These are phyloP conservation scores for Litoditis marina DNA, from an alignment of 2,888 invertebrate genomes.

Conservation along the genomic window DNA sequence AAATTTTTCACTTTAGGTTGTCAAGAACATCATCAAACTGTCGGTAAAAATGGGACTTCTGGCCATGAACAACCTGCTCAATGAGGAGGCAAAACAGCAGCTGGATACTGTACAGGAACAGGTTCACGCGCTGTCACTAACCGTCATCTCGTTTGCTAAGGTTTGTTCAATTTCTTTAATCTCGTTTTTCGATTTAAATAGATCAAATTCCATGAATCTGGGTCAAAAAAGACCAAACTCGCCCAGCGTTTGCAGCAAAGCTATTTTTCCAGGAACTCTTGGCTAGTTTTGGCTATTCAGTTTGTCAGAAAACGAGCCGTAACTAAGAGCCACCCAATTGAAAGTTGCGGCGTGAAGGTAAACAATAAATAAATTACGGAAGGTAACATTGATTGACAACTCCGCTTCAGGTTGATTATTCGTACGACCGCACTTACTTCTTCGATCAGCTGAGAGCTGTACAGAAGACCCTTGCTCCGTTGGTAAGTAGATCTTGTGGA, in stretches of 20 bases:
- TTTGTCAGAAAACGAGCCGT: no score
- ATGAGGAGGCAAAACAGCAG: constrained; percentile 9
- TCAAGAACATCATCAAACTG: constrained; percentile 18
- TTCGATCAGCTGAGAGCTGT: constrained; percentile 3
- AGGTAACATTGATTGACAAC: background rate
- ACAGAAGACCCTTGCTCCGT: constrained; percentile 9
- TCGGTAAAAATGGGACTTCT: constrained; percentile 13
- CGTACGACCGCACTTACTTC: constrained; percentile 13
- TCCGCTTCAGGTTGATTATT: constrained; percentile 6
- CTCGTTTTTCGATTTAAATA: no score
- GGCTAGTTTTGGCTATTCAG: no score
- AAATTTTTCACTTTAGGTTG: constrained; percentile 10
- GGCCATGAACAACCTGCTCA: constrained; percentile 10
- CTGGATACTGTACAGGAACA: constrained; percentile 11
- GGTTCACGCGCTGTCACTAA: constrained; percentile 9
- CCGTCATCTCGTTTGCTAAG: constrained; percentile 13
- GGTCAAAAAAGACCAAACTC: no score
- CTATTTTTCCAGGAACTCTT: no score
- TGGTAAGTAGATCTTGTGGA: no score
- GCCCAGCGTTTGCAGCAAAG: no score
- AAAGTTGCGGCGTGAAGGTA: no score
- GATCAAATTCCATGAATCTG: no score
- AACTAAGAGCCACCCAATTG: no score
- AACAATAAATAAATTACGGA: no score
- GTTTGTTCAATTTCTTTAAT: background rate